phyloP scores from a whole-genome alignment of 1,140 invertebrate species.

The Lethrus apterus region DNA sequence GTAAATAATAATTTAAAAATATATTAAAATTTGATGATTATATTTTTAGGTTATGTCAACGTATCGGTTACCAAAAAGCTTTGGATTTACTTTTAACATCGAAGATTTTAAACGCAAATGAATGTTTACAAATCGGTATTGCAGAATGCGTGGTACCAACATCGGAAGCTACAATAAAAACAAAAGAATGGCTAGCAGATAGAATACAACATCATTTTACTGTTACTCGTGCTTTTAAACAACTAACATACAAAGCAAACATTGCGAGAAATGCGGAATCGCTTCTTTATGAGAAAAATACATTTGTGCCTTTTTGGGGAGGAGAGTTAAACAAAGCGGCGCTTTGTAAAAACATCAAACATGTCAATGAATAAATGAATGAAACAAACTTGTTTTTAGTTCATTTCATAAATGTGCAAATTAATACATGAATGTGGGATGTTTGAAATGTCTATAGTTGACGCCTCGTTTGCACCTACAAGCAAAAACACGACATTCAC shows the following conservation, averaged over 20 bases:
- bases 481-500: no score
- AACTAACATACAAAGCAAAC: constrained; percentile 34
- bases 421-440: no score
- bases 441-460: no score
- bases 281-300: constrained; percentile 39
- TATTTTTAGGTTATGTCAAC: constrained; percentile 36
- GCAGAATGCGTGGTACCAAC: constrained; percentile 32
- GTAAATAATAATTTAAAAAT: constrained; percentile 3
- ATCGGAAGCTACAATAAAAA: constrained; percentile 26
- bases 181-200: constrained; percentile 37
- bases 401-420: no score
- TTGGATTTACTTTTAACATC: constrained; percentile 44
- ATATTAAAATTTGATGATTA: neutral
- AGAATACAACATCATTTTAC: constrained; percentile 29
- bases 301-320: constrained; percentile 47
- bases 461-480: no score
- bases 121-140: constrained; percentile 41
- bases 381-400: no score
- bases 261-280: constrained; percentile 24
- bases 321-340: constrained; percentile 40
- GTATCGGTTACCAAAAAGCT: constrained; percentile 43
- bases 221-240: constrained; percentile 42
- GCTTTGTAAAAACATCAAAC: constrained; percentile 36
- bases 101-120: constrained; percentile 35
- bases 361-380: no score